These are phyloP conservation scores for Corythaeola cristata DNA, from an alignment of 2,113 vertebrate genomes.

Conservation along the genomic window DNA sequence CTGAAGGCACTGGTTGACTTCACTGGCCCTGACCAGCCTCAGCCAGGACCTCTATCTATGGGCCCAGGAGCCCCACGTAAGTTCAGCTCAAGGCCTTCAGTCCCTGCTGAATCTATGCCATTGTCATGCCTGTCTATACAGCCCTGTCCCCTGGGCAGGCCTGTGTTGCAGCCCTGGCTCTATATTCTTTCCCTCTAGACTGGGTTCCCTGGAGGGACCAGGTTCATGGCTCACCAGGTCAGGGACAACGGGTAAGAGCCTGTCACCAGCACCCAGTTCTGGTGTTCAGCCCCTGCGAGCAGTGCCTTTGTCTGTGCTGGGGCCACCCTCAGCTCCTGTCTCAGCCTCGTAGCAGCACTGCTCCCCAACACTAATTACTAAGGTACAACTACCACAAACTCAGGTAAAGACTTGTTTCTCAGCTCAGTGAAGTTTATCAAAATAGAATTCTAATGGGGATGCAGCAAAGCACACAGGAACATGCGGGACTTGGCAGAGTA, in stretches of 20 bases:
- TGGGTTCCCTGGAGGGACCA: not conserved
- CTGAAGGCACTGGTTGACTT: not conserved
- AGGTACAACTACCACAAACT: not conserved
- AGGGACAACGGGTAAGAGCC: not conserved
- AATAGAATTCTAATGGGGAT: not conserved
- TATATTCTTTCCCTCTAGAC: not conserved
- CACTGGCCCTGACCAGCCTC: not conserved
- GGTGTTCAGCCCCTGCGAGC: not conserved
- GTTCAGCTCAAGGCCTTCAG: not conserved
- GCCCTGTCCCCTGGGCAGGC: not conserved
- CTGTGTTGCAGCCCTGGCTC: not conserved
- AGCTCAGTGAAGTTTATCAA: not conserved
- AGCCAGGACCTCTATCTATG: not conserved
- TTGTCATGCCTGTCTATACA: not conserved
- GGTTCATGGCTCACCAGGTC: fast-evolving
- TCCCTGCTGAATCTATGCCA: not conserved
- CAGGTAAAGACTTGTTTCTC: not conserved
- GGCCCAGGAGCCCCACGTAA: not conserved
- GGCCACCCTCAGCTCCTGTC: not conserved
- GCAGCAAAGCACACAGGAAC: not conserved
- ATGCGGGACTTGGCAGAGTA: not conserved
- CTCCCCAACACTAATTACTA: not conserved
- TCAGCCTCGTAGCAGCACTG: not conserved
- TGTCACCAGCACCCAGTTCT: not conserved
- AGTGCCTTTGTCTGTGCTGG: not conserved